Conservation (phyloP, 2,888 invertebrate species). For the Chymomyza fuscimana region DNA sequence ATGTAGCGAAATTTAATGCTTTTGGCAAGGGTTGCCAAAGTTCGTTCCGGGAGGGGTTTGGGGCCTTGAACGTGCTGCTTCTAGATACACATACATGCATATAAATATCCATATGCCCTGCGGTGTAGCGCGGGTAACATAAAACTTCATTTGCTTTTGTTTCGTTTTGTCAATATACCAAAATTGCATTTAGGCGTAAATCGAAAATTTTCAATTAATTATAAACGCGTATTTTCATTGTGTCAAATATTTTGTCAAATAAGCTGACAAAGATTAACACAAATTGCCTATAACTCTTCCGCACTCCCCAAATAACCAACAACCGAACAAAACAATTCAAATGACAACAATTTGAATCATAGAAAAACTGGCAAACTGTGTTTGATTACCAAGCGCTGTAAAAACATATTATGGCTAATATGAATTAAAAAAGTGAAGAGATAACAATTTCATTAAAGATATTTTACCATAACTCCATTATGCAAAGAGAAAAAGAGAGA, state of each 20-base stretch:
- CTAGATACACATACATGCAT: not conserved
- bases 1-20: conserved; percentile 14
- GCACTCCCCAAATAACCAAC: conserved; percentile 16
- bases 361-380: not conserved
- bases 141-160: conserved; percentile 47
- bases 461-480: too few species aligned
- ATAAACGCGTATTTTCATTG: not conserved
- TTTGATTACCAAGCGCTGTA: not conserved
- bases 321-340: not conserved
- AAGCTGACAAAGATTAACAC: not conserved
- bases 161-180: conserved; percentile 29
- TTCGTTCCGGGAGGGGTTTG: not conserved
- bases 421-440: not conserved
- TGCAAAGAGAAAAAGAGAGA: too few species aligned
- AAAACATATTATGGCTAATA: not conserved
- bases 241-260: conserved; percentile 1
- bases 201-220: conserved; percentile 40
- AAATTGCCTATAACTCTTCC: not conserved
- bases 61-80: not conserved
- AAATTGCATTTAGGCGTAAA: conserved; percentile 65
- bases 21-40: not conserved
- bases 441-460: not conserved
- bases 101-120: conserved; percentile 7
- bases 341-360: not conserved
- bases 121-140: conserved; percentile 11